These are phyloP conservation scores for Corapipo altera DNA, from an alignment of 2,113 vertebrate species.

Conservation along the genomic window DNA sequence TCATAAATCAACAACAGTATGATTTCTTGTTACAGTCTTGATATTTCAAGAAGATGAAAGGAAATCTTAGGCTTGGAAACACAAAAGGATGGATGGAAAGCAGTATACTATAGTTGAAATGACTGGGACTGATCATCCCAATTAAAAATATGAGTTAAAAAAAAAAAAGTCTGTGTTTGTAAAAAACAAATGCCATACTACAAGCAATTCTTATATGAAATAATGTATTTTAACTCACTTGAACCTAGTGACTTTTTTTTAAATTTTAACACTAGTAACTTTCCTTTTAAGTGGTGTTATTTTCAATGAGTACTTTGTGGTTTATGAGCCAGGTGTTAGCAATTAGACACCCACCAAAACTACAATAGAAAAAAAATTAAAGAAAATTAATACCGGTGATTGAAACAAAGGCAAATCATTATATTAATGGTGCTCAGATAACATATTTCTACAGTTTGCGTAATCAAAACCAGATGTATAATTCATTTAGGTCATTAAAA, in stretches of 20 bases:
- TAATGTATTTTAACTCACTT: neutral
- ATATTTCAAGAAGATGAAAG: neutral
- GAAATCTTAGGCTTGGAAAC: neutral
- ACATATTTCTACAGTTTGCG: neutral
- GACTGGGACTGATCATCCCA: neutral
- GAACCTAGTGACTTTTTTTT: neutral
- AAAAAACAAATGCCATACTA: neutral
- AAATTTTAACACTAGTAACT: neutral
- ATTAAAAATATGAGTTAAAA: neutral
- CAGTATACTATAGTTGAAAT: neutral
- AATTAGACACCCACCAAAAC: constrained; percentile 37
- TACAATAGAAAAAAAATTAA: constrained; percentile 19
- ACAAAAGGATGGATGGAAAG: neutral
- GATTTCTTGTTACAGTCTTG: neutral
- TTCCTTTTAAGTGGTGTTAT: neutral
- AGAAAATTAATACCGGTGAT: constrained; percentile 26
- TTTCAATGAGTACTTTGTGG: neutral
- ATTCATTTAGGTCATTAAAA: constrained; percentile 42
- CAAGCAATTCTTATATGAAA: neutral
- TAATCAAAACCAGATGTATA: constrained; percentile 46
- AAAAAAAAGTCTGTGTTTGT: neutral
- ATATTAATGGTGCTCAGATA: constrained; percentile 25
- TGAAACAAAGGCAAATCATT: constrained; percentile 40
- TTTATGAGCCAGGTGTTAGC: neutral
- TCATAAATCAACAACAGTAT: neutral